phyloP scores from a whole-genome alignment of 2,113 vertebrate genomes.

The Cyanoliseus patagonus region DNA sequence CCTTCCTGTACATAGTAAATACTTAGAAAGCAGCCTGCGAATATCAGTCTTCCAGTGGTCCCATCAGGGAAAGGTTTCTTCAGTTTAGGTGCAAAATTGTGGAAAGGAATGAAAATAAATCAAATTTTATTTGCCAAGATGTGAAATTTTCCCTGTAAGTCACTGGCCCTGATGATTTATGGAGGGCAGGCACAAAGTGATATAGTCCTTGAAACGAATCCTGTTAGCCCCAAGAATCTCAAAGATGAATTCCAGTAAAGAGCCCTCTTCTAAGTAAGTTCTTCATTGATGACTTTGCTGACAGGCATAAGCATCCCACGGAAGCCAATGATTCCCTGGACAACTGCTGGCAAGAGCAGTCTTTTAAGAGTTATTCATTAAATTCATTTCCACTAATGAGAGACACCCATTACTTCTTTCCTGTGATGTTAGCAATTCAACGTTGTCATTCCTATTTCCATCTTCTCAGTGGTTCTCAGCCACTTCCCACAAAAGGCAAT shows the following conservation, averaged over 20 bases:
- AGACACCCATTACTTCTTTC: background rate
- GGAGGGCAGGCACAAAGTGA: background rate
- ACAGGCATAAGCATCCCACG: background rate
- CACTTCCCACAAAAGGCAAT: background rate
- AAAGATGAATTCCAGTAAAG: constrained; percentile 3
- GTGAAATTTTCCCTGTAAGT: constrained; percentile 26
- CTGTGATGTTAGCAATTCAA: background rate
- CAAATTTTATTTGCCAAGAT: constrained; percentile 8
- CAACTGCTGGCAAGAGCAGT: background rate
- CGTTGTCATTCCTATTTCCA: background rate
- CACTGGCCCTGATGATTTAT: constrained; percentile 28
- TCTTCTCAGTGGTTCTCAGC: background rate
- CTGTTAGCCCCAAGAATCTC: background rate
- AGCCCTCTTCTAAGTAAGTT: background rate
- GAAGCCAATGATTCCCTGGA: background rate
- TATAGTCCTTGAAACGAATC: constrained; percentile 4
- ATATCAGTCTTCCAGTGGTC: background rate
- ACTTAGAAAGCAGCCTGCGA: background rate
- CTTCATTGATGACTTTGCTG: background rate
- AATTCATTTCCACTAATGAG: background rate
- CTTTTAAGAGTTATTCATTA: background rate
- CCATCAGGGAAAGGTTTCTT: background rate
- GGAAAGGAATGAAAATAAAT: constrained; percentile 42
- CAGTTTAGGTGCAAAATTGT: background rate
- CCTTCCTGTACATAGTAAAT: background rate